Percentiles rank a stretch among this genome's conserved stretches.
phyloP scores from a whole-genome alignment of 2,888 invertebrate species.

The Dynastes hyllus region DNA sequence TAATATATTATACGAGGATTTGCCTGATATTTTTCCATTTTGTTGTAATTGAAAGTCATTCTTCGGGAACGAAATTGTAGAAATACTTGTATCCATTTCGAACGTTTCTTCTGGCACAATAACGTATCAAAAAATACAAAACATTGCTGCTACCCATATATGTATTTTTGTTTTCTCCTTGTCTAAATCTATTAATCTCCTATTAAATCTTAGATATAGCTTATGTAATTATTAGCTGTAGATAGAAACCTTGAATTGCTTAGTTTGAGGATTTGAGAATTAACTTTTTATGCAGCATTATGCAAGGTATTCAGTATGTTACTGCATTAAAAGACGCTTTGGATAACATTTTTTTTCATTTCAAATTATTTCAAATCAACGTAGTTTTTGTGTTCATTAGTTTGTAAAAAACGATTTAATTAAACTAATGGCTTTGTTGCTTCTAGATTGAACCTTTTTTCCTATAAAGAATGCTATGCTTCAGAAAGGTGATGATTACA shows the following conservation, averaged over 20 bases:
- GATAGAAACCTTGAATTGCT: background rate
- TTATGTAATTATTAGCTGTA: background rate
- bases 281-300: background rate
- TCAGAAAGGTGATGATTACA: too few relatives aligned
- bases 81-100: slow-evolving; percentile 15
- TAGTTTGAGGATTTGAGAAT: background rate
- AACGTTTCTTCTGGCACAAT: background rate
- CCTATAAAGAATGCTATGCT: too few relatives aligned
- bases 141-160: background rate
- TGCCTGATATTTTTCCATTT: background rate
- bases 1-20: background rate
- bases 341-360: too few relatives aligned
- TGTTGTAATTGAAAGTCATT: slow-evolving; percentile 6
- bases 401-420: too few relatives aligned
- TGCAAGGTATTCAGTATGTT: too few relatives aligned
- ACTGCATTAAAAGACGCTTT: too few relatives aligned
- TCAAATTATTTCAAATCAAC: too few relatives aligned
- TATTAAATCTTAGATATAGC: background rate
- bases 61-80: slow-evolving; percentile 7
- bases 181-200: slow-evolving; percentile 14
- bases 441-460: too few relatives aligned
- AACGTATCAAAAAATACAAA: background rate
- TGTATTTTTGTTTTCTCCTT: background rate
- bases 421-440: too few relatives aligned
- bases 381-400: too few relatives aligned